Evolutionary conservation across 2,113 vertebrate species (phyloP).

Genomic region (Smithornis capensis): DNA sequence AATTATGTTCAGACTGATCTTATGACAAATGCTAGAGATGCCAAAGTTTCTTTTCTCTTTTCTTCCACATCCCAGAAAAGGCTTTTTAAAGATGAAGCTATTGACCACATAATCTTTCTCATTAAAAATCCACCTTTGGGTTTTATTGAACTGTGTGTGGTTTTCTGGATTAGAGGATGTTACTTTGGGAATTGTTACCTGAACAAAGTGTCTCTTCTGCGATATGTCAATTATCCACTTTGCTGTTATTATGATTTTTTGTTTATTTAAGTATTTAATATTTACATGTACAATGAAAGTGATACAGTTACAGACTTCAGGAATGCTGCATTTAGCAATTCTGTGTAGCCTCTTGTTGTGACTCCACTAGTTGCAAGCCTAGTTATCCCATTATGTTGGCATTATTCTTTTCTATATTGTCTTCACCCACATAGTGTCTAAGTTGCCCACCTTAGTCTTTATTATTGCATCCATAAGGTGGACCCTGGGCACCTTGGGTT

Average conservation of each 20-base stretch:
- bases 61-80: background rate
- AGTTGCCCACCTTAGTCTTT: background rate
- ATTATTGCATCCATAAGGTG: background rate
- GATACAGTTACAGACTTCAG: background rate
- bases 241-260: background rate
- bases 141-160: background rate
- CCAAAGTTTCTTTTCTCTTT: background rate
- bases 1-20: conserved; percentile 39
- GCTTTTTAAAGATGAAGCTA: background rate
- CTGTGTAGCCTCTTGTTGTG: background rate
- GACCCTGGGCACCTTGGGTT: background rate
- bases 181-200: background rate
- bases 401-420: background rate
- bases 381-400: background rate
- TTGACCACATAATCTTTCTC: background rate
- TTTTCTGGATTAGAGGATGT: background rate
- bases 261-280: background rate
- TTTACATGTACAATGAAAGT: background rate
- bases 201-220: background rate
- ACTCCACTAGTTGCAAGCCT: background rate
- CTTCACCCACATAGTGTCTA: background rate
- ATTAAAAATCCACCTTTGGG: background rate
- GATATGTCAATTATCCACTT: background rate
- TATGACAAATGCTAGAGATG: background rate
- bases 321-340: background rate